Evolutionary conservation across 1,140 invertebrate genomes (phyloP).

Genomic region (Cotesia vestalis): DNA sequence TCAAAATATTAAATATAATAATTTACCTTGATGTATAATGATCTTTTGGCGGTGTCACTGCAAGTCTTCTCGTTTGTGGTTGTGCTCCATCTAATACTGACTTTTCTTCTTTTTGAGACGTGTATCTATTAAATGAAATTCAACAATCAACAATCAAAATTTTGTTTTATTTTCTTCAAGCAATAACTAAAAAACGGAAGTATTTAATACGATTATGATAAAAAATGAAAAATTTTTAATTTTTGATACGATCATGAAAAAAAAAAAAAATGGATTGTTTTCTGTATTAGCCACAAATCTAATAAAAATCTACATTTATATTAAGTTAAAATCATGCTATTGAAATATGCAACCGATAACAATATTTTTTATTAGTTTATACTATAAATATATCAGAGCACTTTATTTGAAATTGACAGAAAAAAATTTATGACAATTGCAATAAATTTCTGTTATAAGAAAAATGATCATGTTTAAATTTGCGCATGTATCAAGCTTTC

Average conservation of each 20-base stretch:
- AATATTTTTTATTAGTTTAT: no score
- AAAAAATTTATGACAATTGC: no score
- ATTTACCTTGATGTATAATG: slow-evolving; percentile 60
- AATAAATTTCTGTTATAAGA: no score
- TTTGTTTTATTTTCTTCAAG: slow-evolving; percentile 19
- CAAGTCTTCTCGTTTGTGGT: slow-evolving; percentile 50
- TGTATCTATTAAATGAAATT: slow-evolving; percentile 42
- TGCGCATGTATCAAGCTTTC: no score
- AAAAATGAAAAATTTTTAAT: no score
- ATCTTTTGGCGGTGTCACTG: slow-evolving; percentile 54
- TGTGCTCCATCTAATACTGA: slow-evolving; percentile 48
- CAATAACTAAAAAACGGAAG: neutral
- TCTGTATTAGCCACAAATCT: no score
- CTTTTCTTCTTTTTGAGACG: slow-evolving; percentile 51
- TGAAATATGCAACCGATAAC: no score
- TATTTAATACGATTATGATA: neutral
- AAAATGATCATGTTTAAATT: no score
- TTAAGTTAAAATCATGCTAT: no score
- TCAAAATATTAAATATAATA: slow-evolving; percentile 2
- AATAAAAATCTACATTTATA: no score
- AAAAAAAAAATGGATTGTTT: neutral
- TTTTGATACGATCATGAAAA: neutral
- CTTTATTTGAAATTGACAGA: no score
- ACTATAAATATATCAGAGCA: no score
- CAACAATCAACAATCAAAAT: neutral